Evolutionary conservation across 2,113 vertebrate genomes (phyloP), one percentile per base, ranked within the genome.

Genomic region (Hippocampus barbouri): DNA sequence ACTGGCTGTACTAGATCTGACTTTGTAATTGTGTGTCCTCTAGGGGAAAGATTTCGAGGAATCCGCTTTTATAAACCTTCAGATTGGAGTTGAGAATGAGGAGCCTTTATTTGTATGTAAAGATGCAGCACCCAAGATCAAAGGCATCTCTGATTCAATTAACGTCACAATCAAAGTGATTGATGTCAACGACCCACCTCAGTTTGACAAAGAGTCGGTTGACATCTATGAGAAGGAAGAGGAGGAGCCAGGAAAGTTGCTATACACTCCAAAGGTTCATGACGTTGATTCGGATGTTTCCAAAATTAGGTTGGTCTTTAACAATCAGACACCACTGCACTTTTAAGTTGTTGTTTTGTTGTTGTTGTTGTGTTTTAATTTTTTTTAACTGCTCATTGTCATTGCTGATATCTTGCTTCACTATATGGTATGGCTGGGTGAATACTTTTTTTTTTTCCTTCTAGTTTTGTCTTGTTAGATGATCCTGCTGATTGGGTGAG

Each of bases 401-500:
- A 63, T 63, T 21, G 11, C 61, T 10, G 18, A 38, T 21, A 40
- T 21, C 11, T 23, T 43, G 16, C 5, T 63, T 40, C 7, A 63
- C 5, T 14, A 43, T 3, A 25, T 16, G 25, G 63, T 34, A 23
- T 41, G 18, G 15, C 15, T 56, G 34, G 8, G 11, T n/a, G 11
- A 41, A 65, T 8, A n/a, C 12, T 15, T 5, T 49, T 49, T 16
- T 16, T 59, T 40, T 18, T 69, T 2, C 34, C 34, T 38, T 23
- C 53, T 73, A 96, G 94, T 66, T 94, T 84, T 69, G 18, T 60
- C 70, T 1, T 93, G 27, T 54, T 77, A 21, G 15, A 77, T 0
- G 95, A 95, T 72, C 91, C 89, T 4, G 93, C 85, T 7, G 51
- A 66, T 0, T 95, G 94, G 93, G 70, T 95, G 51, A 77, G 20